These are phyloP conservation scores for Agrotis segetum DNA, from an alignment of 2,888 invertebrate genomes.

Conservation along the genomic window DNA sequence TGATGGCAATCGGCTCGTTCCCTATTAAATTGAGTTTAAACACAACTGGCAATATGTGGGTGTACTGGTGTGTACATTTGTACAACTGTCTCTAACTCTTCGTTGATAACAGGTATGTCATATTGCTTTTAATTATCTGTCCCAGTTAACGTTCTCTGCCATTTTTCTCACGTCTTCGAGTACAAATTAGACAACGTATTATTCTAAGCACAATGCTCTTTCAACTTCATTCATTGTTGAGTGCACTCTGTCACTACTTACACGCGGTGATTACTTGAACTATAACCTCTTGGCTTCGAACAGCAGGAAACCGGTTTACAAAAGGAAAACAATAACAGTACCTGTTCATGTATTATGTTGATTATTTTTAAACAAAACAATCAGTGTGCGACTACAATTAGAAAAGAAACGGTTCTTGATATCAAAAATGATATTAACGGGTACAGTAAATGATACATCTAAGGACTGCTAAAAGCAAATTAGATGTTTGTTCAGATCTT, in stretches of 20 bases:
- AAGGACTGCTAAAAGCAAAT: too few relatives aligned
- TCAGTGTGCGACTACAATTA: background rate
- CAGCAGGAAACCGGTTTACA: conserved; percentile 24
- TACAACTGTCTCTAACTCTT: background rate
- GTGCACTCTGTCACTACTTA: conserved; percentile 34
- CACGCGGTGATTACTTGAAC: conserved; percentile 38
- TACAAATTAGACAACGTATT: conserved; percentile 19
- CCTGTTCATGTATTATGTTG: background rate
- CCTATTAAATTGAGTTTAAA: background rate
- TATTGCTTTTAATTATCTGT: background rate
- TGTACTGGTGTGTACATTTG: background rate
- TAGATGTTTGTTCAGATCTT: too few relatives aligned
- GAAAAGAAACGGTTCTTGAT: background rate
- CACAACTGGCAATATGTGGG: background rate
- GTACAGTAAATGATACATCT: background rate
- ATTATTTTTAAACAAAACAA: background rate
- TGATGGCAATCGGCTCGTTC: background rate
- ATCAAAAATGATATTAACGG: background rate
- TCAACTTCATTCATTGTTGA: conserved; percentile 11
- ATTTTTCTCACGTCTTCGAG: conserved; percentile 27
- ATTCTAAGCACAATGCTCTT: conserved; percentile 13
- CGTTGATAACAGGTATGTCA: background rate
- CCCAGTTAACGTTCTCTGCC: background rate
- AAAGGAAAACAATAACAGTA: conserved; percentile 7
- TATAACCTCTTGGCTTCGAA: conserved; percentile 20